Base-by-base conservation (phyloP, 2,113 vertebrate genomes). In the Addax nasomaculatus region DNA sequence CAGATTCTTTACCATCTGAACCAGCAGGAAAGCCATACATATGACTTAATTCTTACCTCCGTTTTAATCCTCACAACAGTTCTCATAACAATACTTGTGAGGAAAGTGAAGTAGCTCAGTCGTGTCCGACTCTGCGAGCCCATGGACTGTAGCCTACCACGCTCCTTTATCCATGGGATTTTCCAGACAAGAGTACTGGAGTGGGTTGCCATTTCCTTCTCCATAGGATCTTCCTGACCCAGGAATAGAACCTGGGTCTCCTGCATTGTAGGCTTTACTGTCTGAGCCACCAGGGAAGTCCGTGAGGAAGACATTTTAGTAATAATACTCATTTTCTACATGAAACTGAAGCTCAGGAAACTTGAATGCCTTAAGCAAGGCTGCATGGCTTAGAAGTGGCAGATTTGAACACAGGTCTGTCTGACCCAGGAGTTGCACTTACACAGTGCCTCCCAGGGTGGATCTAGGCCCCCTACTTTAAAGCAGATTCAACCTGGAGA, bases 241-340 rank as follows among this genome's bases (percentile, higher is more conserved):
- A 70, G n/a, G n/a, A 21, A 70, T 70, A 39, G 67, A 70, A 39
- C n/a, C n/a, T 70, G n/a, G 19, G 67, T 39, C 67, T 39, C n/a
- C 67, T 0, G 0, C 10, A 23, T 13, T 23, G n/a, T 70, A 70
- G 19, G n/a, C 19, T 70, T 70, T 39, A 39, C n/a, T 21, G 5
- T 70, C 67, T 39, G 67, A 39, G 19, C n/a, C 19, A 39, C n/a
- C 67, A 39, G 19, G 5, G 67, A 39, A 70, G n/a, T 70, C 19
- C 19, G 0, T 6, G n/a, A 70, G 16, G 7, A 84, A 95, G 25
- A 64, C 7, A 27, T 86, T 89, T 81, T 81, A 76, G 39, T 76
- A 33, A 76, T 76, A 90, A 39, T 78, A 27, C 19, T 90, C 2
- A 88, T 84, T 91, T 93, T 95, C 90, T 95, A 79, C 25, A 19